These are phyloP conservation scores for Harpalus rufipes DNA, from an alignment of 2,888 invertebrate species.

Conservation along the genomic window DNA sequence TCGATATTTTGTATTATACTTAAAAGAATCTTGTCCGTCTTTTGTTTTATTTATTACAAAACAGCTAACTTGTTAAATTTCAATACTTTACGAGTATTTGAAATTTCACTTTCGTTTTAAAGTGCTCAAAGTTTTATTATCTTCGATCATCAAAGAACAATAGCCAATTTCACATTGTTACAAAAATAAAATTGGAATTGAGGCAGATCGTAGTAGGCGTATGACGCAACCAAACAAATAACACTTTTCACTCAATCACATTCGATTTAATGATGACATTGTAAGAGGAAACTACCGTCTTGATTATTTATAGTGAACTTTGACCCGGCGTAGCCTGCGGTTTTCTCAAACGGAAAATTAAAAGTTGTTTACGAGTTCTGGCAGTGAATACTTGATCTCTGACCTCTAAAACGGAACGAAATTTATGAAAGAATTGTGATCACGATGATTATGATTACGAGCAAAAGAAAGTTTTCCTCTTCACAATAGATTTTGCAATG, in stretches of 20 bases:
- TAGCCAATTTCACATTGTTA: conserved; percentile 2
- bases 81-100: neutral
- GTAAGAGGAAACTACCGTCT: conserved; percentile 30
- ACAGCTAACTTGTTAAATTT: neutral
- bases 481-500: neutral
- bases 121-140: neutral
- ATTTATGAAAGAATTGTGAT: conserved; percentile 13
- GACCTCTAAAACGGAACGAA: conserved; percentile 29
- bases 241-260: neutral
- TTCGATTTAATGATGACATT: conserved; percentile 25
- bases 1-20: neutral
- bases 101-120: neutral
- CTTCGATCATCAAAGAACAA: neutral
- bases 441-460: conserved; percentile 12
- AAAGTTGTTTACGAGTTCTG: conserved; percentile 40
- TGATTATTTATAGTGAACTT: conserved; percentile 21
- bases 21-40: neutral
- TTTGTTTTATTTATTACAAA: neutral
- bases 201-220: conserved; percentile 1
- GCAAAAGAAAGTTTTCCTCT: neutral
- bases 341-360: conserved; percentile 38
- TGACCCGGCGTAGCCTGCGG: conserved; percentile 22
- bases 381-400: conserved; percentile 47
- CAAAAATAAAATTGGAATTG: neutral
- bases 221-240: conserved; percentile 6